Base-by-base conservation (phyloP, 2,113 vertebrate genomes). In the Tricholaema leucomelas region DNA sequence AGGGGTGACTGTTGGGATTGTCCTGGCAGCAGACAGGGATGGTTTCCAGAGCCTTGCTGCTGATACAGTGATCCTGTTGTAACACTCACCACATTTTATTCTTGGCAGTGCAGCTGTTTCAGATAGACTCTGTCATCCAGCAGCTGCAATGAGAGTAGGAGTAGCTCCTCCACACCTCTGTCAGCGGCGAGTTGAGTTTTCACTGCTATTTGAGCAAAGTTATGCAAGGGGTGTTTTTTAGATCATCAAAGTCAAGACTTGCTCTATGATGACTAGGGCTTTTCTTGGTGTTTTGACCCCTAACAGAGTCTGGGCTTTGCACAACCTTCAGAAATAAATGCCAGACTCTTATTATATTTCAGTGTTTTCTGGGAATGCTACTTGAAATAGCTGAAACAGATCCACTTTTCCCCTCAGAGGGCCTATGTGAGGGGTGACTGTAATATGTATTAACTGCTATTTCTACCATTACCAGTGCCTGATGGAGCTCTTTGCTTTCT, bases 281-380 rank as follows among this genome's bases (percentile, higher is more conserved):
- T 91, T 85, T 91, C 74, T 66, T 84, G 35, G 10, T 15, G 46
- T 72, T 85, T 59, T 85, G 72, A 52, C 71, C 81, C 85, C 81
- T 25, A 80, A 24, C 8, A 2, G 42, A 33, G 75, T 30, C 72
- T 90, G 76, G 54, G 28, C 42, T 84, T 86, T 90, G 55, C 33
- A 16, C n/a, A 90, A 50, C 65, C 24, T 33, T 77, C 61, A n/a
- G 58, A 67, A 81, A 81, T 33, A 65, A 86, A 36, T 59, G 63
- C 81, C 80, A 88, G 77, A 79, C 54, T 56, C 27, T 2, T 6
- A 20, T 6, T 27, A 75, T 54, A 83, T 61, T 75, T 72, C 48
- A 27, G 20, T 46, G 59, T 50, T 81, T 93, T 88, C 83, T 95
- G 93, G 33, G 81, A 94, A 73, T 70, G 70, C 48, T 50, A 35